A percentile compares a stretch with the other conserved stretches of the same genome.
Conservation (phyloP, 2,113 vertebrate species). For the Eonycteris spelaea region DNA sequence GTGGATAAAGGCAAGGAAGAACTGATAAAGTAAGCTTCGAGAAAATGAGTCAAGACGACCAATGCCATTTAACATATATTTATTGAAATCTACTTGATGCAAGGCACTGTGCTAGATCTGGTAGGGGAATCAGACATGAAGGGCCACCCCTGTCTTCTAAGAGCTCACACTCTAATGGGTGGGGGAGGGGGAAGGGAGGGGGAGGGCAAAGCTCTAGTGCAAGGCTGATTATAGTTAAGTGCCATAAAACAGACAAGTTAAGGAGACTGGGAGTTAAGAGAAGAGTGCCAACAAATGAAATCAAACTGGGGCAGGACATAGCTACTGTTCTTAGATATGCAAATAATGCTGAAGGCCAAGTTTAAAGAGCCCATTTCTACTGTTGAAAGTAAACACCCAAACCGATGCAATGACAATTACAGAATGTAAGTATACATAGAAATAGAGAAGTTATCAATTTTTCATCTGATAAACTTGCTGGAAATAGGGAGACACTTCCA, state of each 20-base stretch:
- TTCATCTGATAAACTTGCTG: background rate
- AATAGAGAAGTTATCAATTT: background rate
- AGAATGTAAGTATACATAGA: background rate
- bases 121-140: constrained; percentile 47
- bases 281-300: background rate
- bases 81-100: constrained; percentile 72
- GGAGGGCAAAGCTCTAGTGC: constrained; percentile 56
- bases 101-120: constrained; percentile 76
- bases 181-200: background rate
- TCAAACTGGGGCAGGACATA: background rate
- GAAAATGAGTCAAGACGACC: background rate
- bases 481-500: background rate
- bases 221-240: constrained; percentile 50
- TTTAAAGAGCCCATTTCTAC: constrained; percentile 2
- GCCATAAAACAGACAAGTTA: constrained; percentile 30
- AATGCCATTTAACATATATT: constrained; percentile 58
- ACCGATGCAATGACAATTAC: background rate
- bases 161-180: constrained; percentile 66
- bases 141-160: constrained; percentile 65
- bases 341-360: background rate
- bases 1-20: background rate
- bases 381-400: constrained; percentile 35
- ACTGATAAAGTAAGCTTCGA: background rate
- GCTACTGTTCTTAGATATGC: background rate
- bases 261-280: background rate